Conservation (phyloP, 2,113 vertebrate species). For the Rhinoderma darwinii region DNA sequence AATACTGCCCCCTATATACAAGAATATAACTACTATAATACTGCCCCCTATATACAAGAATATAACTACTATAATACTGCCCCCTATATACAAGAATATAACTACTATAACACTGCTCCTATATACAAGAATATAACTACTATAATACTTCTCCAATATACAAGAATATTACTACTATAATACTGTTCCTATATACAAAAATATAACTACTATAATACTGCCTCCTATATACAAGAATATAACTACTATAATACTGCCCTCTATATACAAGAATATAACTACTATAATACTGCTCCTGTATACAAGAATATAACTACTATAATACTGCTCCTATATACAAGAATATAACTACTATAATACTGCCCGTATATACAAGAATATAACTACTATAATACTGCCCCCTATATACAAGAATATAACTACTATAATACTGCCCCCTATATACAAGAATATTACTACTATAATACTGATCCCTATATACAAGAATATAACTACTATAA, state of each 20-base stretch:
- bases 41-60: too few relatives aligned
- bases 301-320: background rate
- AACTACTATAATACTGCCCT: background rate
- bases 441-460: background rate
- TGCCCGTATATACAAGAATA: background rate
- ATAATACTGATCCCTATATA: background rate
- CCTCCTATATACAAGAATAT: background rate
- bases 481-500: conserved; percentile 3
- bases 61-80: conserved; percentile 9
- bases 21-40: too few relatives aligned
- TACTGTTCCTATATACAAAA: background rate
- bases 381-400: background rate
- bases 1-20: background rate
- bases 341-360: conserved; percentile 10
- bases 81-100: background rate
- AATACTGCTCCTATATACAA: background rate
- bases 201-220: background rate
- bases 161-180: background rate
- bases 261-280: background rate
- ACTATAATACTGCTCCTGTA: background rate
- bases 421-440: background rate
- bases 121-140: background rate
- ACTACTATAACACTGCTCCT: conserved; percentile 2
- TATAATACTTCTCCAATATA: background rate
- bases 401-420: background rate